Evolutionary conservation across 2,797 vertebrate species (phyloP), one percentile per base, ranked within the genome.

Genomic region (Coregonus ussuriensis): DNA sequence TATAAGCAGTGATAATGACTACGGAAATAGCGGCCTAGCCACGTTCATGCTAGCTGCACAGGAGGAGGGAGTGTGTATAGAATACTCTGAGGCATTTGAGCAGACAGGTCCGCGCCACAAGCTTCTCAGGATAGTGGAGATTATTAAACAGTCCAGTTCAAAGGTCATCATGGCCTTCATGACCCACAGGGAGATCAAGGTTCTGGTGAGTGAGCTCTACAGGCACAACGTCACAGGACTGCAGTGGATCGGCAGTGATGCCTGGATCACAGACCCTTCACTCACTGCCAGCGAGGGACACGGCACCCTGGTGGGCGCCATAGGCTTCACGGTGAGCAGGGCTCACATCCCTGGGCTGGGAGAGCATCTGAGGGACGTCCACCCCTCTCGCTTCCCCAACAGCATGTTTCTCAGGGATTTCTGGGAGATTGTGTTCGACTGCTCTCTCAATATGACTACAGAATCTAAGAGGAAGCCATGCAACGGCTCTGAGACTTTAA

Each of bases 231-330:
- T 94, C 4, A 93, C 91, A 65, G 92, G 91, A 5, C 79, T 94
- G 75, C 95, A 95, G 83, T 93, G 89, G 91, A 84, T 95, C 1
- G 94, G 94, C 74, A 95, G 93, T 71, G 94, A 95, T 6, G 92
- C 94, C n/a, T 95, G 95, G 94, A 93, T 95, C 78, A 93, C 93
- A 73, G 93, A 94, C 84, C 82, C 85, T 54, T 94, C 93, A 14
- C 86, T 95, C 18, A 80, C 85, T 71, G 88, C 90, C 75, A 89
- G 75, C 4, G 80, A 85, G 47, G 93, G 88, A 3, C 79, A 91
- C 78, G 74, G 75, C 51, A 74, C 91, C 79, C 88, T 95, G 1
- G 72, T 87, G 65, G 94, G 94, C 35, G 90, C 94, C 0, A 76
- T 95, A 0, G 94, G 94, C 14, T 94, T 94, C 35, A 72, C 88